Evolutionary conservation across 1,140 invertebrate genomes (phyloP).

Genomic region (Trichomalopsis sarcophagae): DNA sequence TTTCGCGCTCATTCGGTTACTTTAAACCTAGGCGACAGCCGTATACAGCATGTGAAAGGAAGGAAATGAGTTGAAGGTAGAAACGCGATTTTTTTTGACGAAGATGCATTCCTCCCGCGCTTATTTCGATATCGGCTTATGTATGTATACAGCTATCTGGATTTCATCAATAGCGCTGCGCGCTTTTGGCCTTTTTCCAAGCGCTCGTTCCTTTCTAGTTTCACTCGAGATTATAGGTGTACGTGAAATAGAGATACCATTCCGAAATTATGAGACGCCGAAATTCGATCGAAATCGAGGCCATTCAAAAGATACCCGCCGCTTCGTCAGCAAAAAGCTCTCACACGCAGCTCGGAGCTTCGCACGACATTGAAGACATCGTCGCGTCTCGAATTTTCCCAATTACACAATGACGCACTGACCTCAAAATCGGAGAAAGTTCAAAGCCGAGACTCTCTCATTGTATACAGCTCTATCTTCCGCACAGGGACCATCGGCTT

Average conservation of each 20-base stretch:
- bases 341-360: too few species aligned
- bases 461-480: not conserved
- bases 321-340: too few species aligned
- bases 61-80: not conserved
- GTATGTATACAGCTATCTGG: not conserved
- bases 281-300: not conserved
- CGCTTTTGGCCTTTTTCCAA: constrained; percentile 10
- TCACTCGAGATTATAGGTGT: not conserved
- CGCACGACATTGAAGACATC: not conserved
- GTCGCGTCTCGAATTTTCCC: not conserved
- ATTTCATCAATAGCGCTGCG: not conserved
- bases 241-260: too few species aligned
- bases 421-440: constrained; percentile 5
- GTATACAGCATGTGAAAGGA: not conserved
- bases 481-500: constrained; percentile 2
- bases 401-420: constrained; percentile 29
- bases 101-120: not conserved
- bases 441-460: constrained; percentile 8
- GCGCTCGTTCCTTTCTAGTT: not conserved
- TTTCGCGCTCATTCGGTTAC: not conserved
- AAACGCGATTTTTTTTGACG: constrained; percentile 12
- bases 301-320: not conserved
- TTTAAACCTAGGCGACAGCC: not conserved
- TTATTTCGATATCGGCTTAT: not conserved
- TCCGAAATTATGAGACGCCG: too few species aligned